These are phyloP conservation scores for Zootermopsis nevadensis DNA, from an alignment of 2,888 invertebrate species.

Conservation along the genomic window DNA sequence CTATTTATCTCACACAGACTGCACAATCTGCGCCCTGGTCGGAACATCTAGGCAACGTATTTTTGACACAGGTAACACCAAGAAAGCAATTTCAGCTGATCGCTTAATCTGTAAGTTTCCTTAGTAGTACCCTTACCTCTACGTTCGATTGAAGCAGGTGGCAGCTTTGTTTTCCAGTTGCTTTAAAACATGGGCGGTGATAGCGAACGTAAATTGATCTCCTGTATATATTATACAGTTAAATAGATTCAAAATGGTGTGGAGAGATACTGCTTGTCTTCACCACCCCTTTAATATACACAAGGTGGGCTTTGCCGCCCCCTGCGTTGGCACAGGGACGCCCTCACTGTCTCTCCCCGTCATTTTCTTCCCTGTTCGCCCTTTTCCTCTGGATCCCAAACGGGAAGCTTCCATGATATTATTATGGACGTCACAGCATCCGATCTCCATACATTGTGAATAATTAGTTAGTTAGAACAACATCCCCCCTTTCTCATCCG, in stretches of 20 bases:
- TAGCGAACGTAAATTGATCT: not conserved
- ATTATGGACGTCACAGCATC: constrained; percentile 34
- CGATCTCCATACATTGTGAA: constrained; percentile 43
- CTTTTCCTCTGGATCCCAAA: constrained; percentile 23
- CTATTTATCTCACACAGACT: not conserved
- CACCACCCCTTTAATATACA: constrained; percentile 16
- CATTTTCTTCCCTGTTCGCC: constrained; percentile 23
- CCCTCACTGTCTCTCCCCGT: constrained; percentile 2
- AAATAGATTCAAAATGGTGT: constrained; percentile 41
- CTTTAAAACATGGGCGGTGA: not conserved
- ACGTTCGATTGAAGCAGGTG: not conserved
- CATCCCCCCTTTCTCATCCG: constrained; percentile 31
- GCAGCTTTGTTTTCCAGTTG: not conserved
- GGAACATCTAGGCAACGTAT: not conserved
- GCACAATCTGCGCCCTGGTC: constrained; percentile 6
- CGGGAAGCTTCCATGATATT: constrained; percentile 32
- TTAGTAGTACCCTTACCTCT: not conserved
- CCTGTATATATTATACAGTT: constrained; percentile 30
- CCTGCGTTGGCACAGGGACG: constrained; percentile 29
- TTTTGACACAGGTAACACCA: not conserved
- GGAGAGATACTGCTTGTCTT: constrained; percentile 29
- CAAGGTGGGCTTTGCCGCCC: not conserved
- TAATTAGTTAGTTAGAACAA: constrained; percentile 51
- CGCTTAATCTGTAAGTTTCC: not conserved
- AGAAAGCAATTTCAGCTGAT: not conserved